Percentiles rank a stretch among this genome's conserved stretches.
Conservation (phyloP, 2,888 invertebrate species). For the Scaptomyza reducta region DNA sequence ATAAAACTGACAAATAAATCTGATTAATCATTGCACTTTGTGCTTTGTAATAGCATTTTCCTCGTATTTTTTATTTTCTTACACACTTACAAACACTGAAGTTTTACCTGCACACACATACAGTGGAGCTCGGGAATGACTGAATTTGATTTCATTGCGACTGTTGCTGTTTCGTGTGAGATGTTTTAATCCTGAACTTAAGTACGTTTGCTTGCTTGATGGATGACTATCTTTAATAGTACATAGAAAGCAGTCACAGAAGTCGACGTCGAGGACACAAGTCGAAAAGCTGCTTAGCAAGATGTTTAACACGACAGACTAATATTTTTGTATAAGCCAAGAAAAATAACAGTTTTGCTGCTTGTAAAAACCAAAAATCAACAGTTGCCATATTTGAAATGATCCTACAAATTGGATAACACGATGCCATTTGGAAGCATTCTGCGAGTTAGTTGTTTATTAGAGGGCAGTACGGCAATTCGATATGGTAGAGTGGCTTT, state of each 20-base stretch:
- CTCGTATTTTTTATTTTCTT: conserved; percentile 54
- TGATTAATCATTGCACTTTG: conserved; percentile 80
- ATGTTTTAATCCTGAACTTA: conserved; percentile 49
- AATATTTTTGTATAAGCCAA: neutral
- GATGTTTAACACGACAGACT: conserved; percentile 5
- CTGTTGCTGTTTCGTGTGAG: conserved; percentile 32
- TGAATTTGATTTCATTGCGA: conserved; percentile 32
- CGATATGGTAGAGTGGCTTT: conserved; percentile 57
- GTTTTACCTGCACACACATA: neutral
- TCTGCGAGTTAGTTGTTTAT: conserved; percentile 19
- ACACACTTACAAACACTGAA: neutral
- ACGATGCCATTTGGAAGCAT: conserved; percentile 3
- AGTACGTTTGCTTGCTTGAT: conserved; percentile 28
- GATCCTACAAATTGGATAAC: conserved; percentile 33
- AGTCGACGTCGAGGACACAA: neutral
- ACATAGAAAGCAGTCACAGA: conserved; percentile 4
- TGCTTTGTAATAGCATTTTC: conserved; percentile 65
- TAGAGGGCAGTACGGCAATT: conserved; percentile 37
- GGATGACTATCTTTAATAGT: conserved; percentile 27
- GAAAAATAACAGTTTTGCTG: too few relatives aligned
- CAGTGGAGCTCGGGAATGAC: conserved; percentile 11
- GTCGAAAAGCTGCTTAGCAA: conserved; percentile 45
- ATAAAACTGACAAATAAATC: conserved; percentile 80
- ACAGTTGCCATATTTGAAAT: conserved; percentile 21
- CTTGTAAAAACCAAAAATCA: conserved; percentile 15